Base-by-base conservation (phyloP, 2,797 vertebrate species). In the Gymnoscopelus microlampas region DNA sequence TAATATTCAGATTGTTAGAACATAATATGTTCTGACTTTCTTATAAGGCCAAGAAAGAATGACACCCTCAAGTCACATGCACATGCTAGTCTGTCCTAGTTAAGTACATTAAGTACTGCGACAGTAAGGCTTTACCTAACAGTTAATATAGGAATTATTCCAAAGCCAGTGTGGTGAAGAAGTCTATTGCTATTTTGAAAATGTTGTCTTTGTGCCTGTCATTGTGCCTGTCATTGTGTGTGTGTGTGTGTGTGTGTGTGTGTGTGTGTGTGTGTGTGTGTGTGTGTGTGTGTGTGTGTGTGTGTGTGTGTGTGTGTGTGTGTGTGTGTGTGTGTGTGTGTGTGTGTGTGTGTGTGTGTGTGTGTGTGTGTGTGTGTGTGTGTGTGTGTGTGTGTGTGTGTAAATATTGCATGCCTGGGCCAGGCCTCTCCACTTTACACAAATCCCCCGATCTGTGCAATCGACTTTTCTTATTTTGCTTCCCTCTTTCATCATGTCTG, bases 21-120 rank as follows among this genome's bases (percentile, higher is more conserved):
- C 35, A 44, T 9, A 44, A 44, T 10, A 44, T 10, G 39, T 44
- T 44, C 39, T 44, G 39, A 10, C 39, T 9, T 9, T 44, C 39
- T 39, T 39, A 9, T 39, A 39, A 39, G 39, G 39, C 39, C 39
- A 39, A 2, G 39, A 7, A 39, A 9, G 32, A 32, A 32, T 32
- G 32, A 5, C 32, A 5, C 32, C 4, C 2, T 32, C 32, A 32
- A 81, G 78, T 83, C 70, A 71, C 76, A 78, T 23, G 23, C 53
- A 53, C 29, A 50, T 44, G 48, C 32, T 32, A 32, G 32, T 32
- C 32, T 32, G 4, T 32, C 5, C 3, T 5, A 29, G 26, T 29
- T 29, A 32, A 32, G 32, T 32, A 5, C 32, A 32, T 32, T 3
- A 29, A 14, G 54, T 74, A 48, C 3, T 48, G 3, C 6, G 64